phyloP scores from a whole-genome alignment of 2,113 vertebrate genomes.

The Dryoscopus gambensis region DNA sequence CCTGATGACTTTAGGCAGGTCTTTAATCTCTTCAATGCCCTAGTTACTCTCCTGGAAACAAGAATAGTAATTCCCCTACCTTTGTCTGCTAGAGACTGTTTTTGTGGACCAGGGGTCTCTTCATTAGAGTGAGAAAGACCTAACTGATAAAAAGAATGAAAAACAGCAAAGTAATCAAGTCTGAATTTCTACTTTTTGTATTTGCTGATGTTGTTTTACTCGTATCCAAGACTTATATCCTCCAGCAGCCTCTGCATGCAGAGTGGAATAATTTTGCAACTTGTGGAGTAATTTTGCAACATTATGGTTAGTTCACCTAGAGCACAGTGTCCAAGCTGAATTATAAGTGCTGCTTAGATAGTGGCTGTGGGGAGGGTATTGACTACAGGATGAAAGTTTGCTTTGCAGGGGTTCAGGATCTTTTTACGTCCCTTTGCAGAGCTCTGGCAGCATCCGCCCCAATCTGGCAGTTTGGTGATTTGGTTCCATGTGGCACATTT shows the following conservation, averaged over 20 bases:
- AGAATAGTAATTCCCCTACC: not conserved
- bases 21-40: not conserved
- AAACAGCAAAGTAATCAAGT: not conserved
- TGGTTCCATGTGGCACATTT: constrained; percentile 86
- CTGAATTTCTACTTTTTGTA: not conserved
- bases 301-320: not conserved
- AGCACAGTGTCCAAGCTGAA: not conserved
- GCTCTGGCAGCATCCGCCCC: constrained; percentile 93
- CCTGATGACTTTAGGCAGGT: not conserved
- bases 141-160: not conserved
- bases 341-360: not conserved
- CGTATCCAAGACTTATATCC: not conserved
- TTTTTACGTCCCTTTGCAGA: constrained; percentile 61
- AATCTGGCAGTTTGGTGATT: constrained; percentile 88
- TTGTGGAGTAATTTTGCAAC: not conserved
- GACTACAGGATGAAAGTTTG: not conserved
- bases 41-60: not conserved
- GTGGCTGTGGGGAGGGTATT: not conserved
- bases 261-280: not conserved
- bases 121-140: not conserved
- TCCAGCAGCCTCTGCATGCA: not conserved
- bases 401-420: not conserved
- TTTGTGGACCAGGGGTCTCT: not conserved
- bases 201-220: not conserved
- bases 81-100: not conserved